A percentile compares a stretch with the other conserved stretches of the same genome.
Evolutionary conservation across 2,113 vertebrate genomes (phyloP).

Genomic region (Bungarus multicinctus): DNA sequence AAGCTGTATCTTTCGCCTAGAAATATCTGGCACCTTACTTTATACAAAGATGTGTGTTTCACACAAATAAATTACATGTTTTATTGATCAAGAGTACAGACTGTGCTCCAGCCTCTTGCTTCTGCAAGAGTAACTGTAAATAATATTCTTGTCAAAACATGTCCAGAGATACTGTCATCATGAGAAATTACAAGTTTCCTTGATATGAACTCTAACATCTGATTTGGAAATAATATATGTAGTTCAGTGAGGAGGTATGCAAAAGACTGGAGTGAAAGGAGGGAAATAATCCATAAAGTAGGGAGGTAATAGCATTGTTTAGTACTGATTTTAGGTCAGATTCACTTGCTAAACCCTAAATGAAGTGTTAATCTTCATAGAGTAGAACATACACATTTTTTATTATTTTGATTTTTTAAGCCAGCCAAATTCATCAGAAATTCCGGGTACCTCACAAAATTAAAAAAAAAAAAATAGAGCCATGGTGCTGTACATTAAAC

Average conservation of each 20-base stretch:
- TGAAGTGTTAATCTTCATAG: background rate
- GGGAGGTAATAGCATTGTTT: background rate
- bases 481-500: background rate
- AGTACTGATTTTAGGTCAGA: background rate
- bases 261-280: background rate
- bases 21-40: background rate
- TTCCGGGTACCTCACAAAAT: background rate
- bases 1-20: background rate
- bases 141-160: background rate
- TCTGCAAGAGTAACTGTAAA: slow-evolving; percentile 8
- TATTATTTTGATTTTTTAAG: background rate
- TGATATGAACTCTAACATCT: background rate
- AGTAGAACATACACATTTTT: background rate
- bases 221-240: background rate
- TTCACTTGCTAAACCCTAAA: background rate
- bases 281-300: background rate
- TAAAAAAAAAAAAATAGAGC: background rate
- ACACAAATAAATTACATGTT: background rate
- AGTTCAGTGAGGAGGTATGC: background rate
- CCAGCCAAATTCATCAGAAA: background rate
- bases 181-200: background rate
- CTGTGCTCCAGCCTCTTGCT: background rate
- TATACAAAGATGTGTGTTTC: slow-evolving; percentile 2
- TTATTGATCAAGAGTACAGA: slow-evolving; percentile 14
- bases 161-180: background rate